Evolutionary conservation across 1,140 invertebrate genomes (phyloP).

Genomic region (Orius insidiosus): DNA sequence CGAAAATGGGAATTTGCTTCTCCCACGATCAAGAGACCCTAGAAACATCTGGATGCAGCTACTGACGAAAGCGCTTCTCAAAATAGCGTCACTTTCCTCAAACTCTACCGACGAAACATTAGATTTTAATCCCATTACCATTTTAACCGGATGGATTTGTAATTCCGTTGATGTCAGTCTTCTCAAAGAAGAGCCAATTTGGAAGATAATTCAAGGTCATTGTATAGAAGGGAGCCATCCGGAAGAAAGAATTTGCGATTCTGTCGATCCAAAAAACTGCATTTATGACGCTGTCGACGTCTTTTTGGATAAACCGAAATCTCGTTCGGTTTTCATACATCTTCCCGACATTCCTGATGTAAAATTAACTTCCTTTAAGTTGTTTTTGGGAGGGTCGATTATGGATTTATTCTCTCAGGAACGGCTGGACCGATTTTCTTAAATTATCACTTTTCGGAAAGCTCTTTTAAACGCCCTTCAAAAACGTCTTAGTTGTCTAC

Average conservation of each 20-base stretch:
- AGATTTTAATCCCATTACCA: constrained; percentile 14
- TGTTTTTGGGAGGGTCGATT: too few relatives aligned
- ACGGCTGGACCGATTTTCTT: too few relatives aligned
- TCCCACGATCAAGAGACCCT: constrained; percentile 11
- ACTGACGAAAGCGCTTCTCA: constrained; percentile 17
- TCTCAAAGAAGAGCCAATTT: not conserved
- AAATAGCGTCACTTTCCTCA: constrained; percentile 10
- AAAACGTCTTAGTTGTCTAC: too few relatives aligned
- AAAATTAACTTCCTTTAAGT: too few relatives aligned
- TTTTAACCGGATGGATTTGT: constrained; percentile 17
- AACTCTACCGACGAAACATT: not conserved
- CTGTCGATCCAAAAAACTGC: constrained; percentile 6
- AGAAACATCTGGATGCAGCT: constrained; percentile 17
- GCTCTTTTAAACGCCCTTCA: too few relatives aligned
- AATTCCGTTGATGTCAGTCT: constrained; percentile 8
- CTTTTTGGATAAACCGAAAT: constrained; percentile 1
- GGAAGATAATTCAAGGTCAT: not conserved
- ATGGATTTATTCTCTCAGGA: too few relatives aligned
- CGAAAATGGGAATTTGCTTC: constrained; percentile 9
- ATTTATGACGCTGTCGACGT: not conserved
- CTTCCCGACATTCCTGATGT: not conserved
- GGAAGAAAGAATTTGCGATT: constrained; percentile 6
- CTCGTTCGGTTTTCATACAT: not conserved
- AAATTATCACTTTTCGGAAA: too few relatives aligned
- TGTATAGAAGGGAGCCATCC: not conserved